Base-by-base conservation (phyloP, 1,140 invertebrate genomes). In the Penaeus chinensis region DNA sequence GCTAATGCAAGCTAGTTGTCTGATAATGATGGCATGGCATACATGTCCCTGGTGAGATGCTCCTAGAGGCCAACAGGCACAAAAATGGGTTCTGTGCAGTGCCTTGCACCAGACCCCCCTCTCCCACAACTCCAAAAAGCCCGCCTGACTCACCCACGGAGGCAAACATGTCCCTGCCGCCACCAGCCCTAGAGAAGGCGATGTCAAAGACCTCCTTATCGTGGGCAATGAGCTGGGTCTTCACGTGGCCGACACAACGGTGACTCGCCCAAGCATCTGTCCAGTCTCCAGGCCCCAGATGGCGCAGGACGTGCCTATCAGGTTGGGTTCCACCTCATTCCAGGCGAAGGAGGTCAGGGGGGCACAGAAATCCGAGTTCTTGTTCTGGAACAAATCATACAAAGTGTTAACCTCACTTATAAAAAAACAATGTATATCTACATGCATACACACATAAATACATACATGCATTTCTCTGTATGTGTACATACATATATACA, bases 171-270 rank as follows among this genome's bases (percentile, higher is more conserved):
- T 99, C 99, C n/a, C 98, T 94, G 1, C 99, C 99, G 85, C 98
- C 98, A 78, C 98, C 98, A 79, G 98, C 98, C 90, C 98, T 94
- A 91, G 97, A 99, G 92, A 99, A 99, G 66, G 98, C 98, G 91
- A 99, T 99, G 92, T 99, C 99, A 92, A 99, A 99, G 11, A 99
- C 99, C 93, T 99, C 99, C 93, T 99, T 99, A 92, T 99, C 99
- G 92, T 99, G 99, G 78, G 99, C 99, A 90, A 99, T 99, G 0
- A 99, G 93, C 92, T 99, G 98, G 0, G 98, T 99, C 93, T 99
- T 99, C 0, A 99, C 98, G 93, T 99, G 98, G 3, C 98, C 1
- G 96, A 96, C 8, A 99, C 98, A 22, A 93, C 90, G 90, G 97
- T 98, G 0, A 98, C 97, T 78, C 98, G 93, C 0, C 98, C 98